A percentile compares a stretch with the other conserved stretches of the same genome.
phyloP scores from a whole-genome alignment of 2,113 vertebrate genomes.

The Sphyrna mokarran region DNA sequence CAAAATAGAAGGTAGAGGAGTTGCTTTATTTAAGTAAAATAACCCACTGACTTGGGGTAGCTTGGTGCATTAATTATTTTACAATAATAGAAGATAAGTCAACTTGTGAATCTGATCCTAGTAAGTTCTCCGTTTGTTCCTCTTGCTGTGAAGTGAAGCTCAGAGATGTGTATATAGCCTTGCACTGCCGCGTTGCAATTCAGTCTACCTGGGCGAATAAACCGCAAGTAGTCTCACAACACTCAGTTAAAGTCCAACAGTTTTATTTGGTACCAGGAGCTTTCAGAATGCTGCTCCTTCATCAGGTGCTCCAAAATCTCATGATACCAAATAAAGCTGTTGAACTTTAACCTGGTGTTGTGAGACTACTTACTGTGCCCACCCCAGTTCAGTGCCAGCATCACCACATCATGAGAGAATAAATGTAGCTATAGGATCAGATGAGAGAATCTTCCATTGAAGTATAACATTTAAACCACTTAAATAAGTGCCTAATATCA shows the following conservation, averaged over 20 bases:
- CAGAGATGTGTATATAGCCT: neutral
- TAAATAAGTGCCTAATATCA: neutral
- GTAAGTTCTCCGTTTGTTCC: neutral
- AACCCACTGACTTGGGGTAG: neutral
- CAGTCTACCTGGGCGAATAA: neutral
- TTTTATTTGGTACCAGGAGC: too few relatives aligned
- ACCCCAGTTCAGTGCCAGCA: too few relatives aligned
- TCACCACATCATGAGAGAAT: neutral
- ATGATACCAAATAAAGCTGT: too few relatives aligned
- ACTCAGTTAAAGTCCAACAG: too few relatives aligned
- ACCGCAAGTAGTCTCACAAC: too few relatives aligned
- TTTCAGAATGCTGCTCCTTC: too few relatives aligned
- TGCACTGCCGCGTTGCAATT: neutral
- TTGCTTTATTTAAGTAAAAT: neutral
- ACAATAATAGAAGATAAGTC: neutral
- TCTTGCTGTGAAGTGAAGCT: neutral
- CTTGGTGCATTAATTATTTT: neutral
- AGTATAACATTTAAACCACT: neutral
- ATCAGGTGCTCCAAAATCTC: too few relatives aligned
- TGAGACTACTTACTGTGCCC: too few relatives aligned
- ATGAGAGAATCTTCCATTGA: too few relatives aligned
- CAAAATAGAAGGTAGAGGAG: neutral
- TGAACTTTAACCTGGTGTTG: too few relatives aligned
- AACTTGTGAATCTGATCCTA: constrained; percentile 14
- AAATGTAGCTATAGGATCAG: neutral